Conservation (phyloP, 2,797 vertebrate species). For the Enteromius viviparus region DNA sequence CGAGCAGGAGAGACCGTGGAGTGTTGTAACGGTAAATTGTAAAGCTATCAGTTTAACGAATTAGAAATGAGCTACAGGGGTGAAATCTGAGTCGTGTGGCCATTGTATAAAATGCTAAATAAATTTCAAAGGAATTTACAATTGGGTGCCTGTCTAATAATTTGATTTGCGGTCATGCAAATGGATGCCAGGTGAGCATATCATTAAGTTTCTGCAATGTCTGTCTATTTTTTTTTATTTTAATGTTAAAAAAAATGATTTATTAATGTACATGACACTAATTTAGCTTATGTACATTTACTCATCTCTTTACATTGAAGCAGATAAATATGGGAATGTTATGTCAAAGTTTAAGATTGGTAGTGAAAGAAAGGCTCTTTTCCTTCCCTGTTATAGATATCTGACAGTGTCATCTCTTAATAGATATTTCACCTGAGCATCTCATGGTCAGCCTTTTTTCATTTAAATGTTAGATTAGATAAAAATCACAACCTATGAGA, state of each 20-base stretch:
- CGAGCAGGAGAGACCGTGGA: background rate
- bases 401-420: background rate
- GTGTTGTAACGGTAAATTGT: background rate
- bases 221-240: no score
- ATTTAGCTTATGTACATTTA: background rate
- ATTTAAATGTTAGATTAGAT: background rate
- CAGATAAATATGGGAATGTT: background rate
- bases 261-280: no score
- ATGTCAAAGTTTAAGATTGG: background rate
- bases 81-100: background rate
- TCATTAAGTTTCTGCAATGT: background rate
- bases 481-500: background rate
- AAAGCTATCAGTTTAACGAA: background rate
- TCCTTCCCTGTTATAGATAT: background rate
- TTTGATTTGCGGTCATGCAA: background rate
- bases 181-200: background rate
- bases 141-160: background rate
- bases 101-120: background rate
- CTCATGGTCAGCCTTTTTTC: background rate
- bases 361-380: background rate
- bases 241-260: background rate
- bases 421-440: conserved; percentile 12
- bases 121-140: background rate
- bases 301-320: background rate
- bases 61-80: conserved; percentile 10